Percentiles rank a stretch among this genome's conserved stretches.
Conservation (phyloP, 1,140 invertebrate species). For the Apis laboriosa region DNA sequence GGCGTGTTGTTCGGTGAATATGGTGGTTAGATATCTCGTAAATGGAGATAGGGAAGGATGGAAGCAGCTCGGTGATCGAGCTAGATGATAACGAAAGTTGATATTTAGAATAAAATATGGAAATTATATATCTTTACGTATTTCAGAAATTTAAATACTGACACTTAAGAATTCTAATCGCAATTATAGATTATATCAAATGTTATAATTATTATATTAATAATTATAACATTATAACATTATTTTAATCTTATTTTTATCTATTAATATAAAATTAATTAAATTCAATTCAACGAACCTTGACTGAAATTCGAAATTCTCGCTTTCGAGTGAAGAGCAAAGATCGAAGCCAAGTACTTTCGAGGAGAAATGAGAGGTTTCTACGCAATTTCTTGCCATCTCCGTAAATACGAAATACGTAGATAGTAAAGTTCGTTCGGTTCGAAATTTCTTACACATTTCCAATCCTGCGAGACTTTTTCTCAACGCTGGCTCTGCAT, state of each 20-base stretch:
- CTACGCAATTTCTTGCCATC: neutral
- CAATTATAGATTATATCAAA: no score
- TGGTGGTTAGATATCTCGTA: neutral
- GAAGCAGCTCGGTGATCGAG: neutral
- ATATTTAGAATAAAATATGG: no score
- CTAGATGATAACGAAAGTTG: neutral
- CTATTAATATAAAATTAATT: neutral
- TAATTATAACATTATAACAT: neutral
- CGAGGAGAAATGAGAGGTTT: neutral
- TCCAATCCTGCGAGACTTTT: conserved; percentile 25
- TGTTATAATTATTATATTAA: no score
- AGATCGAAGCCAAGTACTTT: neutral
- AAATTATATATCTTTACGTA: neutral
- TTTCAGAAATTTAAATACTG: neutral
- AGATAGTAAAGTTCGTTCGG: neutral
- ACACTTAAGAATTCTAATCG: no score
- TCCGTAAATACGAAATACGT: conserved; percentile 15
- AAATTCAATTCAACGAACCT: neutral
- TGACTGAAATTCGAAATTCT: neutral
- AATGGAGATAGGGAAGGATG: neutral
- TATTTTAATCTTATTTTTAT: neutral
- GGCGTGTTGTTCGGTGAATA: neutral
- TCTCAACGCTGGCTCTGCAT: conserved; percentile 38
- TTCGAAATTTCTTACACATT: conserved; percentile 32
- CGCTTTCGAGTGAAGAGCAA: neutral